These are phyloP conservation scores for Loxodonta africana DNA, from an alignment of 2,113 vertebrate species.

Conservation along the genomic window DNA sequence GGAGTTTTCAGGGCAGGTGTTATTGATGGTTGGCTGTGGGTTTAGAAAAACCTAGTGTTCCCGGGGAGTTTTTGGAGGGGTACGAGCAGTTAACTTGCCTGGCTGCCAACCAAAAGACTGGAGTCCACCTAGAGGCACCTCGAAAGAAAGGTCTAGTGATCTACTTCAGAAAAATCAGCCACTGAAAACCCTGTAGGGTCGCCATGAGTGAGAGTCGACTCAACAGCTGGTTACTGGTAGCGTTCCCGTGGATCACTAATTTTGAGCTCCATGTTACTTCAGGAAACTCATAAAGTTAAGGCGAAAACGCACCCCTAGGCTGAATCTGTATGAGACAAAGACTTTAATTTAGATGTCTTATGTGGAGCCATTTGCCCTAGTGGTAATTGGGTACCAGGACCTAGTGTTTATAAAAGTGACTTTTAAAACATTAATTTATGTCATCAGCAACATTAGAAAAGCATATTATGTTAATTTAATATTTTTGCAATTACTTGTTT, in stretches of 20 bases:
- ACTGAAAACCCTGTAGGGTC: no score
- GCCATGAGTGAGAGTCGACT: no score
- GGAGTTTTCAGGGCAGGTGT: constrained; percentile 29
- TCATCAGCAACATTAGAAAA: background rate
- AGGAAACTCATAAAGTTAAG: background rate
- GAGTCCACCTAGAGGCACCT: no score
- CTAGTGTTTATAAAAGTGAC: background rate
- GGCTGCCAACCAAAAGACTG: no score
- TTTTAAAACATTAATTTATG: constrained; percentile 31
- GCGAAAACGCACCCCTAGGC: background rate
- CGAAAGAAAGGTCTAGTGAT: no score
- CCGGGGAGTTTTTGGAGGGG: no score
- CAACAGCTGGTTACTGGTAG: no score
- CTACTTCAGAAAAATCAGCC: no score
- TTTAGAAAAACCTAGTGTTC: background rate
- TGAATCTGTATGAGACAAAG: background rate
- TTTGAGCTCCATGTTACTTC: background rate
- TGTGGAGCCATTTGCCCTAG: background rate
- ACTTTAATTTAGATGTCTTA: constrained; percentile 23
- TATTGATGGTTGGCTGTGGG: background rate
- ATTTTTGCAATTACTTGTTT: background rate
- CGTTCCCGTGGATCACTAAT: background rate
- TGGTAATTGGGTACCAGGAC: background rate
- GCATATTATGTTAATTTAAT: background rate
- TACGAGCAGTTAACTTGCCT: no score